These are phyloP conservation scores for Pteronura brasiliensis DNA, from an alignment of 2,113 vertebrate species.

Conservation along the genomic window DNA sequence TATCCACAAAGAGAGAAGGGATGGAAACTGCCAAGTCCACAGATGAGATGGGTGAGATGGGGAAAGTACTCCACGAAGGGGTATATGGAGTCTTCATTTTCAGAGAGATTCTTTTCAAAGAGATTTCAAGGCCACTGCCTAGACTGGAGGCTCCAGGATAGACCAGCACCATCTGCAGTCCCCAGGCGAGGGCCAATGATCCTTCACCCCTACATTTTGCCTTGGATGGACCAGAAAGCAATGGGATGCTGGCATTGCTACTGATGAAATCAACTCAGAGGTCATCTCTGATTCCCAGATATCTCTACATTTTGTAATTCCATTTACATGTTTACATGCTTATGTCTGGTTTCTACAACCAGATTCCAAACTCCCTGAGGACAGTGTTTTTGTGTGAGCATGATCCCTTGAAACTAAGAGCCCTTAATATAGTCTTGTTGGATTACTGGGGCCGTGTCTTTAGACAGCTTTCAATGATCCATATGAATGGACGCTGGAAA, in stretches of 20 bases:
- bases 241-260: not conserved
- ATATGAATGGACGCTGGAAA: not conserved
- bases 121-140: not conserved
- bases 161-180: not conserved
- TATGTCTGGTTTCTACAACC: not conserved
- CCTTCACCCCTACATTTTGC: not conserved
- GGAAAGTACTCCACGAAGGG: not conserved
- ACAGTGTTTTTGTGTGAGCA: not conserved
- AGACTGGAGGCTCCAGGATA: not conserved
- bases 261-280: not conserved
- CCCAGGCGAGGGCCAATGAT: not conserved
- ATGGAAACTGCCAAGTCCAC: not conserved
- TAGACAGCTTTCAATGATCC: not conserved
- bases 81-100: not conserved
- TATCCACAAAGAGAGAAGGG: not conserved
- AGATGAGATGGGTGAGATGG: not conserved
- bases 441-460: not conserved
- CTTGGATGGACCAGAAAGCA: not conserved
- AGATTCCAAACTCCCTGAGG: not conserved
- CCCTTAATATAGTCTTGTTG: not conserved
- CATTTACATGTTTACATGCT: not conserved
- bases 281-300: not conserved
- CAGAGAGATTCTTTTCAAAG: not conserved
- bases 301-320: not conserved
- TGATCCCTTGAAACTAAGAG: not conserved